These are phyloP conservation scores for Aeoliscus strigatus DNA, from an alignment of 2,797 vertebrate genomes.

Conservation along the genomic window DNA sequence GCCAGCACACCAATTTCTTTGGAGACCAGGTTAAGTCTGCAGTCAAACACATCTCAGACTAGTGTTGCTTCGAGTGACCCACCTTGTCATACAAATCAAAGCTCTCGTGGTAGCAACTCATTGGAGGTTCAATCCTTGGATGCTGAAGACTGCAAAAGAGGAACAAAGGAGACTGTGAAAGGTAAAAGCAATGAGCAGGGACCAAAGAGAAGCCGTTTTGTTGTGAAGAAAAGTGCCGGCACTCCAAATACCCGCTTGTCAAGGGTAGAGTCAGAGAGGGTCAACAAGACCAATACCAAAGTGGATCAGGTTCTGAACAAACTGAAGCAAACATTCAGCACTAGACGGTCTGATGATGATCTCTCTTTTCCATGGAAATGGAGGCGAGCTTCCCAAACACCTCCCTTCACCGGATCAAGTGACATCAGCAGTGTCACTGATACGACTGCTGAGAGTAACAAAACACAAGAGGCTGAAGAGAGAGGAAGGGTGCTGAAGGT, in stretches of 20 bases:
- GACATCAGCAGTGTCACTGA: conserved; percentile 38
- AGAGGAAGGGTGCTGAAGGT: conserved; percentile 4
- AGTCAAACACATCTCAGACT: conserved; percentile 22
- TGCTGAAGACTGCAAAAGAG: conserved; percentile 20
- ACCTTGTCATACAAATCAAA: conserved; percentile 29
- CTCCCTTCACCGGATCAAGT: conserved; percentile 46
- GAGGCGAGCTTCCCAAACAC: conserved; percentile 44
- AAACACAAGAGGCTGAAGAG: conserved; percentile 20
- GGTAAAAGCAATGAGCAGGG: conserved; percentile 56
- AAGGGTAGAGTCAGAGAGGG: conserved; percentile 44
- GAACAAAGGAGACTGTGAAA: conserved; percentile 30
- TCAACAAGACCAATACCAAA: conserved; percentile 52
- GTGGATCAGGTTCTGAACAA: conserved; percentile 68
- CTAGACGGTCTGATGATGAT: conserved; percentile 55
- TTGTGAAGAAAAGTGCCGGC: conserved; percentile 57
- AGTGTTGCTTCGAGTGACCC: conserved; percentile 19
- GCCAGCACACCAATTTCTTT: conserved; percentile 29
- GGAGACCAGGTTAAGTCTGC: conserved; percentile 36
- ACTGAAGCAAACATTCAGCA: conserved; percentile 65
- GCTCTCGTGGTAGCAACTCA: conserved; percentile 42
- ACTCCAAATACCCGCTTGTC: conserved; percentile 36
- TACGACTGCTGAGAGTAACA: conserved; percentile 21
- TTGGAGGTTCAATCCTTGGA: conserved; percentile 23
- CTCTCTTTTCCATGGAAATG: conserved; percentile 44
- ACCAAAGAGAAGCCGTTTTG: conserved; percentile 59